Evolutionary conservation across 2,113 vertebrate species (phyloP).

Genomic region (Trogon melanurus): DNA sequence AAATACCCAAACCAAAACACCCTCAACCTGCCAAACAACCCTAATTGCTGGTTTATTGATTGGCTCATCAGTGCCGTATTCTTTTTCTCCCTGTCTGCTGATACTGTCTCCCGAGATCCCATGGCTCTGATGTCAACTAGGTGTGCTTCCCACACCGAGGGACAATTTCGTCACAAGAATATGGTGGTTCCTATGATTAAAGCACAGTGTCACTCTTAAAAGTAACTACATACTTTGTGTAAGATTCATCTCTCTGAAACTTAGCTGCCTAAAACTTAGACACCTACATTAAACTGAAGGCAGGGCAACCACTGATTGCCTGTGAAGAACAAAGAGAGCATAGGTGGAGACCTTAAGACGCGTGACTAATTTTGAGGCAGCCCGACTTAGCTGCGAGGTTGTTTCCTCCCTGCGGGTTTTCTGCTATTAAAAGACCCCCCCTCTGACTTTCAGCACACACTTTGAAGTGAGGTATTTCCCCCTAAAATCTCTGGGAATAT

Average conservation of each 20-base stretch:
- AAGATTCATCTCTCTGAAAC: not conserved
- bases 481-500: not conserved
- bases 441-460: not conserved
- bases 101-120: not conserved
- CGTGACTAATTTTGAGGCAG: not conserved
- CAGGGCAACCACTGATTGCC: not conserved
- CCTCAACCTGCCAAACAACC: not conserved
- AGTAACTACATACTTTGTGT: not conserved
- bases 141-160: not conserved
- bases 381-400: not conserved
- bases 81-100: not conserved
- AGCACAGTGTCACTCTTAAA: not conserved
- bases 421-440: not conserved
- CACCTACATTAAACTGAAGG: too few relatives aligned
- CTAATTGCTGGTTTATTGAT: conserved; percentile 46
- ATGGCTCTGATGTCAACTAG: not conserved
- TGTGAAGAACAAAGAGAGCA: not conserved
- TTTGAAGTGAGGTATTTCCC: not conserved
- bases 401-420: not conserved
- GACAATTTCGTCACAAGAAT: not conserved
- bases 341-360: not conserved
- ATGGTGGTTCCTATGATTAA: not conserved
- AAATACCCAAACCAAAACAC: not conserved
- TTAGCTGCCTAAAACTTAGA: not conserved
- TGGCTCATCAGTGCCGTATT: not conserved